Evolutionary conservation across 2,888 invertebrate species (phyloP), one percentile per base, ranked within the genome.

Genomic region (Spisula subtruncata): DNA sequence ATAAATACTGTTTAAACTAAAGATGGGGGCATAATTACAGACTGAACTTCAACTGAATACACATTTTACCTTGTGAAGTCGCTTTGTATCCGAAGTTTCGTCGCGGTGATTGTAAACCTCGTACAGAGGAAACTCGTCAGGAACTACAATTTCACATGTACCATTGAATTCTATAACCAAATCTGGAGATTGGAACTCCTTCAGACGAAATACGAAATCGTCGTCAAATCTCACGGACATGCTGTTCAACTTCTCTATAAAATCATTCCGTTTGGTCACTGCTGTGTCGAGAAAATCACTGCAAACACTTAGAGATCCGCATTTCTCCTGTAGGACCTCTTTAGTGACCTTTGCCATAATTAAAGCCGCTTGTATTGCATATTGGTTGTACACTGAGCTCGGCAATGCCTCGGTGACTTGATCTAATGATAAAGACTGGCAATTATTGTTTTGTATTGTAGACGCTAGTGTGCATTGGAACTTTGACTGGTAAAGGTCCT

Each of bases 291-390:
- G 25, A 54, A 90, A 89, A 2, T 60, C 75, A 10, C 18, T n/a
- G 86, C 92, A 92, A 2, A 79, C 0, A 14, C 2, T 20, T 18
- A 29, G 16, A 20, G 10, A 1, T 12, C 41, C 29, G 46, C 92
- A 92, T 12, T 29, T 56, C 1, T 56, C 12, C 4, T 32, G 14
- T 75, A 66, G 66, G 8, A 89, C 82, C 20, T 54, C 71, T 71
- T 89, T 83, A 16, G 71, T 81, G 2, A 80, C 80, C 29, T 91
- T 87, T 5, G 86, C 89, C 60, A 86, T 81, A 1, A 88, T 41
- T 46, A 91, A 32, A 0, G 89, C 85, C 60, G 90, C 83, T 60
- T 92, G 92, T 29, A 92, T 83, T 1, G 92, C 89, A 81, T 90
- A 91, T 60, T 92, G 90, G 46, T 81, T 89, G 48, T 90, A 92